Evolutionary conservation across 2,888 invertebrate species (phyloP).

Genomic region (Cosmia pyralina): DNA sequence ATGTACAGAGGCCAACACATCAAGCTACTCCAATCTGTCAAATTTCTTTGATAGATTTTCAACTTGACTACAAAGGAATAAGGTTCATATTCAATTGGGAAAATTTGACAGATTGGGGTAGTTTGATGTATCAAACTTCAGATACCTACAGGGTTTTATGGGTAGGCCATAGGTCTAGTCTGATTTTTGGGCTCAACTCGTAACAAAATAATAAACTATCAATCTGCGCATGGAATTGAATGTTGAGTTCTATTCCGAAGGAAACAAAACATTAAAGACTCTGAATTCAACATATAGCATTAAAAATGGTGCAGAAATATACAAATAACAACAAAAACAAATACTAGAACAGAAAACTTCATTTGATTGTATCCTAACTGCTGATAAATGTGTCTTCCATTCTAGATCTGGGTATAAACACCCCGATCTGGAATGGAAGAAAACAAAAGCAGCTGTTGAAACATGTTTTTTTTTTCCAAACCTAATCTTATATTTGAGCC

Average conservation of each 20-base stretch:
- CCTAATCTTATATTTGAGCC: background rate
- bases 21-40: no score
- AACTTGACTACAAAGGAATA: no score
- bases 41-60: no score
- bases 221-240: background rate
- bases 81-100: no score
- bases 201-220: background rate
- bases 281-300: background rate
- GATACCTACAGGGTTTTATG: background rate
- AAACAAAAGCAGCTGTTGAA: constrained; percentile 21
- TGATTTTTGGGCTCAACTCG: background rate
- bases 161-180: background rate
- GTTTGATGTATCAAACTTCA: no score
- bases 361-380: background rate
- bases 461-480: constrained; percentile 2
- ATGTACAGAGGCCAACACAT: no score
- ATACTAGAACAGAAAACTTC: background rate
- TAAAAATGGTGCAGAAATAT: background rate
- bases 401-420: no score
- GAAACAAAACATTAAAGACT: background rate
- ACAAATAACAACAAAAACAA: background rate
- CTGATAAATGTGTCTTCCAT: background rate
- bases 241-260: no score
- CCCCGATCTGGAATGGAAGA: background rate
- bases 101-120: no score